These are phyloP conservation scores for Miltochrista miniata DNA, from an alignment of 2,888 invertebrate species.

Conservation along the genomic window DNA sequence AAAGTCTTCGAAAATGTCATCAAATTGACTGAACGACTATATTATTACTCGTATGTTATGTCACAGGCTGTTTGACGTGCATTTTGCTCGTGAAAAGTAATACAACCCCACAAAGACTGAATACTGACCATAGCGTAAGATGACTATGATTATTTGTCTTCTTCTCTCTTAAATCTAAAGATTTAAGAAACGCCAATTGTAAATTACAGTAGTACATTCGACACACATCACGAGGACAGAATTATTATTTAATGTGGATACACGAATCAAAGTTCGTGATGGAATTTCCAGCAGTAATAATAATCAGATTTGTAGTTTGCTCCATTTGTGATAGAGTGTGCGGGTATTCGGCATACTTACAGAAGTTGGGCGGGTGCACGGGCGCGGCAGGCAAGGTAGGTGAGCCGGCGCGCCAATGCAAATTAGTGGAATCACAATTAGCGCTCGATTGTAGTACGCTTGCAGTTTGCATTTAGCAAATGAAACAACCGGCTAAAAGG, in stretches of 20 bases:
- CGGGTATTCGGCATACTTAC: constrained; percentile 27
- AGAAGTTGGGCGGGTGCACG: constrained; percentile 42
- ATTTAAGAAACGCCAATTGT: too few relatives aligned
- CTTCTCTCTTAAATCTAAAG: too few relatives aligned
- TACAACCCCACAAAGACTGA: too few relatives aligned
- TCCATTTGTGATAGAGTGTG: constrained; percentile 13
- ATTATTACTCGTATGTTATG: too few relatives aligned
- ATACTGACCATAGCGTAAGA: too few relatives aligned
- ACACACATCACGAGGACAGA: too few relatives aligned
- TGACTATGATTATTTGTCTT: too few relatives aligned
- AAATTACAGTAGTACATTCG: too few relatives aligned
- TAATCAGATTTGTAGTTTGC: constrained; percentile 13
- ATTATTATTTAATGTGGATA: background rate
- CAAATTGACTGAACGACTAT: too few relatives aligned
- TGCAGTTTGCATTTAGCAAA: constrained; percentile 69
- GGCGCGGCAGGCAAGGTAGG: constrained; percentile 43
- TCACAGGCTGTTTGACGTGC: too few relatives aligned
- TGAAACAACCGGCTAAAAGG: constrained; percentile 65
- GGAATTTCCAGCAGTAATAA: constrained; percentile 2
- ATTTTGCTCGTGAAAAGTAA: too few relatives aligned
- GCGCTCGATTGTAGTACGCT: constrained; percentile 69
- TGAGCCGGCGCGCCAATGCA: constrained; percentile 62
- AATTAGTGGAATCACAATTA: constrained; percentile 78
- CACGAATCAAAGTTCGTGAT: background rate
- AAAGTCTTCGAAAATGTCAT: too few relatives aligned